phyloP scores from a whole-genome alignment of 2,113 vertebrate genomes.

The Monopterus albus region DNA sequence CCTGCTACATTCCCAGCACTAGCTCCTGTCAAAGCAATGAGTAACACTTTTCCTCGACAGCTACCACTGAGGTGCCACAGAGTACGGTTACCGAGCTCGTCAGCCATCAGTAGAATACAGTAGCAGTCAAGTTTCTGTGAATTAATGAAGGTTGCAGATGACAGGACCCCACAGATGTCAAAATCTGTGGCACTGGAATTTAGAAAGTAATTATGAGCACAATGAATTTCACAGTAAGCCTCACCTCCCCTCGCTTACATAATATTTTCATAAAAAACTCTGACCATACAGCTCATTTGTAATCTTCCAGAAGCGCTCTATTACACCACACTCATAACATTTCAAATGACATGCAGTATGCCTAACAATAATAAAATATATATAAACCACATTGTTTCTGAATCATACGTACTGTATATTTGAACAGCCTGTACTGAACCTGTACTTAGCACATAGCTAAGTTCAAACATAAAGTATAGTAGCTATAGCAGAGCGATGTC shows the following conservation, averaged over 20 bases:
- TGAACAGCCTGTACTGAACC: background rate
- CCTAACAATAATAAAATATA: too few species aligned
- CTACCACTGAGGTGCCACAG: conserved; percentile 14
- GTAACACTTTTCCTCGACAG: conserved; percentile 46
- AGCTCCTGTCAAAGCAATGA: conserved; percentile 32
- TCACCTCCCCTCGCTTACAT: background rate
- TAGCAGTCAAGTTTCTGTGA: conserved; percentile 5
- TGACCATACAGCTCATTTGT: background rate
- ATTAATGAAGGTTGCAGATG: conserved; percentile 46
- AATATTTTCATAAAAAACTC: conserved; percentile 7
- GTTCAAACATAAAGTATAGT: too few species aligned
- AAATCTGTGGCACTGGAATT: conserved; percentile 10
- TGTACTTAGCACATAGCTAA: too few species aligned
- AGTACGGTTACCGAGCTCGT: background rate
- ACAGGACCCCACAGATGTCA: conserved; percentile 17
- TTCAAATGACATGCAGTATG: background rate
- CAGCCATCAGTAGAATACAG: background rate
- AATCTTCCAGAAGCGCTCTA: background rate
- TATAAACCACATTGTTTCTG: too few species aligned
- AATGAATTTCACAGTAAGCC: background rate
- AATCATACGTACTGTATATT: too few species aligned
- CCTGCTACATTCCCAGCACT: conserved; percentile 38
- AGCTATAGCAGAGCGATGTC: too few species aligned
- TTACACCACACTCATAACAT: background rate
- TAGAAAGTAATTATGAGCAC: conserved; percentile 7